Conservation (phyloP, 2,113 vertebrate species). For the Theristicus caerulescens region DNA sequence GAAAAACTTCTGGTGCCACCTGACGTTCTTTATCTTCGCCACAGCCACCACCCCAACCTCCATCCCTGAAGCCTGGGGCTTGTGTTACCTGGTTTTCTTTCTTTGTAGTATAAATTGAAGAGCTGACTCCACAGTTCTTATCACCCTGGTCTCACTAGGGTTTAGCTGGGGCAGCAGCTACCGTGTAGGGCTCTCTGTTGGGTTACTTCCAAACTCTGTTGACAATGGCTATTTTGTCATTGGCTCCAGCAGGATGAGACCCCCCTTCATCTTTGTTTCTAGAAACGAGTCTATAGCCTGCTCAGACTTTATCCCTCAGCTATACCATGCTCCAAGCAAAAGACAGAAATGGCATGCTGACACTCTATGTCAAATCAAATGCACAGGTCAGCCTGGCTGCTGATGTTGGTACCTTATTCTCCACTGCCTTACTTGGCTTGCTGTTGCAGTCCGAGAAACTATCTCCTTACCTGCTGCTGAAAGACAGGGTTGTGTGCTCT, state of each 20-base stretch:
- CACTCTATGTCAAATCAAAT: neutral
- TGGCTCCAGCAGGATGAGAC: neutral
- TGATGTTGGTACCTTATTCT: neutral
- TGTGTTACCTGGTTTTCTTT: neutral
- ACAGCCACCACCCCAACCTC: neutral
- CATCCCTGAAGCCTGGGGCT: neutral
- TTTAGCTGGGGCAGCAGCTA: neutral
- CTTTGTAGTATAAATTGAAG: neutral
- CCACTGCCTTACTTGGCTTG: neutral
- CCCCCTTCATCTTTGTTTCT: neutral
- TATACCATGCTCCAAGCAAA: neutral
- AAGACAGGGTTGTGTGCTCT: neutral
- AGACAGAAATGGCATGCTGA: neutral
- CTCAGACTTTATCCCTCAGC: neutral
- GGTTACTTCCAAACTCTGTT: neutral
- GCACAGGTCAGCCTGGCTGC: neutral
- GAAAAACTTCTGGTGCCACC: neutral
- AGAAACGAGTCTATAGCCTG: neutral
- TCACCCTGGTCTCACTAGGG: neutral
- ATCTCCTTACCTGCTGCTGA: neutral
- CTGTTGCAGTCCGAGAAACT: neutral
- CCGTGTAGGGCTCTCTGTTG: rapidly evolving
- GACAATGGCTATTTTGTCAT: neutral
- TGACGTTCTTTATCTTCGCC: neutral
- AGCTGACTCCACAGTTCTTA: neutral